Percentiles rank a stretch among this genome's conserved stretches.
These are phyloP conservation scores for Ploceus nigricollis DNA, from an alignment of 2,113 vertebrate genomes.

Conservation along the genomic window DNA sequence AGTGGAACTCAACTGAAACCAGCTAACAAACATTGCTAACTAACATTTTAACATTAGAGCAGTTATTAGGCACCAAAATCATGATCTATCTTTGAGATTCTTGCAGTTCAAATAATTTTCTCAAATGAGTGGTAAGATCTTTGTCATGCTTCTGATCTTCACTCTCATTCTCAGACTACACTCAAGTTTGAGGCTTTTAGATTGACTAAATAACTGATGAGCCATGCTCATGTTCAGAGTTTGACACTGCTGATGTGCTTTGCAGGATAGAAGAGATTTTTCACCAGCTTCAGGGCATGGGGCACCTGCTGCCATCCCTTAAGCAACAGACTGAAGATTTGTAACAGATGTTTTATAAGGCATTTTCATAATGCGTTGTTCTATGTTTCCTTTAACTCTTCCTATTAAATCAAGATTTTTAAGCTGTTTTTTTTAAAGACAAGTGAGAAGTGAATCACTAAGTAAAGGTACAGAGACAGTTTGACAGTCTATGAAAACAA, in stretches of 20 bases:
- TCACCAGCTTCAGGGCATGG: neutral
- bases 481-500: neutral
- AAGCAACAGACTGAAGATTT: neutral
- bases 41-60: neutral
- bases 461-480: neutral
- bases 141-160: neutral
- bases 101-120: neutral
- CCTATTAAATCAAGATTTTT: neutral
- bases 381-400: slow-evolving; percentile 4
- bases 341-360: neutral
- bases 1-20: neutral
- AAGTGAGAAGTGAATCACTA: neutral
- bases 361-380: neutral
- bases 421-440: neutral
- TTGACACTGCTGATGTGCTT: neutral
- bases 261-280: neutral
- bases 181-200: neutral
- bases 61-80: neutral
- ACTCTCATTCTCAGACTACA: neutral
- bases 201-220: neutral
- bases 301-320: neutral
- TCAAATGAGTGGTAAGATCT: neutral
- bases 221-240: neutral
- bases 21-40: neutral
- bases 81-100: neutral